Evolutionary conservation across 1,140 invertebrate genomes (phyloP).

Genomic region (Megalonaias nervosa): DNA sequence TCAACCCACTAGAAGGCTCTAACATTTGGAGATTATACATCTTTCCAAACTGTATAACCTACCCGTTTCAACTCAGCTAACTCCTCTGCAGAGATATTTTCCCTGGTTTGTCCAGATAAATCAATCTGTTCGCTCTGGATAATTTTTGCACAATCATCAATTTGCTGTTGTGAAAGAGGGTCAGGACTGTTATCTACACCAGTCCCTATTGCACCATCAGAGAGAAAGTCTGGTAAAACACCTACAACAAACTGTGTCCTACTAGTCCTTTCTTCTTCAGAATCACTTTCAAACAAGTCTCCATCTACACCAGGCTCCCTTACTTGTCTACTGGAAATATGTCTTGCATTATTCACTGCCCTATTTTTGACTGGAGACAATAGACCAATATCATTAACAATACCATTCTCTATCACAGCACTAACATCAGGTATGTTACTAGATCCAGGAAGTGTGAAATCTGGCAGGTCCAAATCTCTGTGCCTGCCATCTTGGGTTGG

Average conservation of each 20-base stretch:
- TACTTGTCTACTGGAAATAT: constrained; percentile 10
- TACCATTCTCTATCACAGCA: constrained; percentile 12
- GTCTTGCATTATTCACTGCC: background rate
- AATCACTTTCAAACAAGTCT: background rate
- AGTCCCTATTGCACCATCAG: constrained; percentile 33
- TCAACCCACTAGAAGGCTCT: too few relatives aligned
- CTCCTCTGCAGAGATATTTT: too few relatives aligned
- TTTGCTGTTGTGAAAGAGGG: too few relatives aligned
- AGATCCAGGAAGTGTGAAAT: constrained; percentile 42
- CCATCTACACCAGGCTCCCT: background rate
- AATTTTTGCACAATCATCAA: too few relatives aligned
- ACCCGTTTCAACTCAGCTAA: too few relatives aligned
- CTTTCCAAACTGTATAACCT: too few relatives aligned
- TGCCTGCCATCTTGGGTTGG: constrained; percentile 6
- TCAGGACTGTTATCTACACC: too few relatives aligned
- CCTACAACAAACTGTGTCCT: constrained; percentile 6
- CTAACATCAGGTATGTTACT: constrained; percentile 5
- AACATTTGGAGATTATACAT: too few relatives aligned
- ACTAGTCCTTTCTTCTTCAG: constrained; percentile 2
- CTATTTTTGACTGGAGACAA: background rate
- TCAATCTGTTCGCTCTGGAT: too few relatives aligned
- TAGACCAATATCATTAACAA: constrained; percentile 10
- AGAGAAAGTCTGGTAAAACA: constrained; percentile 63
- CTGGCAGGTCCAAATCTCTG: constrained; percentile 49
- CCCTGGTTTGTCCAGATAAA: too few relatives aligned